Base-by-base conservation (phyloP, 2,888 invertebrate species). In the Pammene aurita region DNA sequence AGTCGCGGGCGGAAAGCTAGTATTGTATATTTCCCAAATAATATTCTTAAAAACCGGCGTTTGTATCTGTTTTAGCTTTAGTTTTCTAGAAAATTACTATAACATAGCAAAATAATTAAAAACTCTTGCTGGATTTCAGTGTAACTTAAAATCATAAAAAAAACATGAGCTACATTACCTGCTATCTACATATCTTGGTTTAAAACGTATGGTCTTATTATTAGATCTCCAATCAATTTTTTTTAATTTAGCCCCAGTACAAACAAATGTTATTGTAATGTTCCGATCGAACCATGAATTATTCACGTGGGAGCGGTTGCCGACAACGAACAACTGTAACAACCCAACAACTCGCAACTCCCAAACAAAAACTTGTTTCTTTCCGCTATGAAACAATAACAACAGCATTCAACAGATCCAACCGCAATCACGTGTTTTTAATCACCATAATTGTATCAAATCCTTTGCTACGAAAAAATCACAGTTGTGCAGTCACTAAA, bases 221-320 rank as follows among this genome's bases (percentile, higher is more conserved):
- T n/a, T n/a, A n/a, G n/a, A n/a, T n/a, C n/a, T n/a, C 26, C 4
- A 26, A 26, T 26, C 26, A 26, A 26, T 2, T 26, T n/a, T 58
- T 41, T 57, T 66, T 66, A 58, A 42, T 58, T 58, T 35, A 66
- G 41, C 35, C 44, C 35, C 44, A 16, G 38, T 63, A 52, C 50
- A 63, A 52, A 64, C 70, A 74, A 77, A 78, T 80, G 78, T 83
- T 84, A 80, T 84, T 82, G 78, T 78, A 75, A 79, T 81, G 78
- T 79, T 80, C 77, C 73, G 75, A 69, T 66, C 58, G 56, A 77
- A 75, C 79, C 76, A 84, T 88, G 85, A 88, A 87, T 88, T 76
- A 87, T 87, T 88, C 80, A 87, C 83, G 78, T 86, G 86, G 83
- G 85, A 86, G 83, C 81, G 70, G 79, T 79, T 82, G 75, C 80